Evolutionary conservation across 2,888 invertebrate genomes (phyloP).

Genomic region (Pocota personata): DNA sequence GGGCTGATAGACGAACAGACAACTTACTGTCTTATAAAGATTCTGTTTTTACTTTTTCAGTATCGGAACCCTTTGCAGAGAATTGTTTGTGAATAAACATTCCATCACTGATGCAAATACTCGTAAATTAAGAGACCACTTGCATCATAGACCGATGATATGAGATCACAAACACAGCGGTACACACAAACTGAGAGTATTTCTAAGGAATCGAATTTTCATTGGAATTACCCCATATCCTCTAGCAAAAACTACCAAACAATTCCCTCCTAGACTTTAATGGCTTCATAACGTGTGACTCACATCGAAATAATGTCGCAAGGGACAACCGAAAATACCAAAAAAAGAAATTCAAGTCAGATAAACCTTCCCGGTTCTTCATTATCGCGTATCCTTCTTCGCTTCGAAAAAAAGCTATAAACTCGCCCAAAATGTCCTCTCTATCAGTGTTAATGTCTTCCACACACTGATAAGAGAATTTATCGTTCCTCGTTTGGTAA

Average conservation of each 20-base stretch:
- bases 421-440: slow-evolving; percentile 62
- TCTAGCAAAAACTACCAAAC: not conserved
- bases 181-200: too few relatives aligned
- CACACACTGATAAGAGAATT: slow-evolving; percentile 65
- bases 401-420: slow-evolving; percentile 32
- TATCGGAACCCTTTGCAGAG: too few relatives aligned
- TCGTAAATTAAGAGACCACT: too few relatives aligned
- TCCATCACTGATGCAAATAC: too few relatives aligned
- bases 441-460: slow-evolving; percentile 67
- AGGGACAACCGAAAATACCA: slow-evolving; percentile 26
- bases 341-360: slow-evolving; percentile 4
- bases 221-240: not conserved
- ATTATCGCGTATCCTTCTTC: slow-evolving; percentile 41
- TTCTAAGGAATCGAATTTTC: too few relatives aligned
- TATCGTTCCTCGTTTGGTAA: slow-evolving; percentile 51
- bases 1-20: too few relatives aligned
- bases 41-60: too few relatives aligned
- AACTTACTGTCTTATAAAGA: too few relatives aligned
- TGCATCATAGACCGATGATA: too few relatives aligned
- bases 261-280: not conserved
- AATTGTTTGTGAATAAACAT: too few relatives aligned
- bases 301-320: slow-evolving; percentile 13
- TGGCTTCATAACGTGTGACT: slow-evolving; percentile 14
- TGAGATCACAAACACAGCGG: too few relatives aligned
- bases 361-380: slow-evolving; percentile 17